phyloP scores from a whole-genome alignment of 2,797 vertebrate genomes.

The Thaleichthys pacificus region DNA sequence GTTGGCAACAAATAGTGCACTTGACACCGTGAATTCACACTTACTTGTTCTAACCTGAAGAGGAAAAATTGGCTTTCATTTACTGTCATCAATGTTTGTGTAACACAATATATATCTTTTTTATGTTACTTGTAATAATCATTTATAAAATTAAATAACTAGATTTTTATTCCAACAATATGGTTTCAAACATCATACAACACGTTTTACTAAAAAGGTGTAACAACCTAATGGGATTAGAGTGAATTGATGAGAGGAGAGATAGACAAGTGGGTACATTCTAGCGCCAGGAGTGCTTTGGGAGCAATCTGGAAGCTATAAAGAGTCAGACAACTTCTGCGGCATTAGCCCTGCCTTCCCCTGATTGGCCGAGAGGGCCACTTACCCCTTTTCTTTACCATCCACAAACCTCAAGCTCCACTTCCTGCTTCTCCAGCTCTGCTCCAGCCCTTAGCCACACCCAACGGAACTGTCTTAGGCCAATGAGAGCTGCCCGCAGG shows the following conservation, averaged over 20 bases:
- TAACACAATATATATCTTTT: background rate
- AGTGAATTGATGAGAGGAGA: conserved; percentile 43
- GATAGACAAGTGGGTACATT: conserved; percentile 52
- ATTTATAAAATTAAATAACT: background rate
- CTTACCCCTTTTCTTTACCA: conserved; percentile 72
- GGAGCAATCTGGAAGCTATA: conserved; percentile 89
- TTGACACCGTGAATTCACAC: conserved; percentile 10
- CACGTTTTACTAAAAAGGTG: background rate
- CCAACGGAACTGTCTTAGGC: conserved; percentile 50
- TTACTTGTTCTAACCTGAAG: conserved; percentile 17
- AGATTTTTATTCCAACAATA: background rate
- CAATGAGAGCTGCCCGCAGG: conserved; percentile 59
- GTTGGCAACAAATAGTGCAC: conserved; percentile 12
- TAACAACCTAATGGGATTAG: conserved; percentile 6
- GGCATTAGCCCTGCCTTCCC: conserved; percentile 69
- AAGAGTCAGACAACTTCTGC: conserved; percentile 77
- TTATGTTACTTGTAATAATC: background rate
- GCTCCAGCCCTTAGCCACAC: conserved; percentile 49
- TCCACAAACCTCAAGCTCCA: conserved; percentile 59
- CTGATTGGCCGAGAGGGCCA: conserved; percentile 66
- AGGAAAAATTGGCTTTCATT: background rate
- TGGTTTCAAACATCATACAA: background rate
- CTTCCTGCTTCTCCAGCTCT: conserved; percentile 68
- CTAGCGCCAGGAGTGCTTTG: conserved; percentile 44
- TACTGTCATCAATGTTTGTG: background rate